Base-by-base conservation (phyloP, 2,113 vertebrate genomes). In the Anarhynchus alexandrinus region DNA sequence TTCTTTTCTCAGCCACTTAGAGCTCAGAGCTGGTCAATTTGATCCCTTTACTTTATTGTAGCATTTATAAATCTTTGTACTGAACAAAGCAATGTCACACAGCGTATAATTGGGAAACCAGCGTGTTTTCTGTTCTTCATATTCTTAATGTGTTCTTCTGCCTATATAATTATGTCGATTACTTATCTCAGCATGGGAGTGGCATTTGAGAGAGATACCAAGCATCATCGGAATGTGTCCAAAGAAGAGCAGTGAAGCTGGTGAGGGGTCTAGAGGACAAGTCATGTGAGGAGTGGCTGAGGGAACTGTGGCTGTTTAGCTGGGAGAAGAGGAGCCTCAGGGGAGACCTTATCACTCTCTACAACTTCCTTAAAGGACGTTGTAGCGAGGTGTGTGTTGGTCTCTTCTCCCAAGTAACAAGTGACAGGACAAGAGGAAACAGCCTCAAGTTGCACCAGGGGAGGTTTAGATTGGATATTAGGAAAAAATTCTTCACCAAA, bases 331-430 rank as follows among this genome's bases (percentile, higher is more conserved):
- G 47, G 29, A 66, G 64, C 9, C n/a, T 70, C 25, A 70, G 47
- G n/a, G 34, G 47, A 51, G 47, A 38, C n/a, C 47, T 51, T 51
- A 27, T 38, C 3, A 5, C 25, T 36, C 34, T 70, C 47, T 51
- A 20, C 64, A 38, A 6, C 45, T 51, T 10, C 67, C 25, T 29
- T 18, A 51, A 62, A 57, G 38, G 15, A 47, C 61, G 15, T 7
- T 51, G 21, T 12, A 38, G 36, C 0, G 3, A 47, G 11, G 1
- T 73, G 55, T 18, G 3, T 6, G n/a, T 34, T 7, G 2, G 32
- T 65, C n/a, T 57, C 1, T 57, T 36, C 36, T 70, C 43, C 20
- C n/a, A 26, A 23, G 23, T n/a, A 43, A 21, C 9, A 34, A 18
- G 62, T 20, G 26, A 30, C 27, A 42, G 12, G 61, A 40, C 8